Evolutionary conservation across 2,113 vertebrate genomes (phyloP).

Genomic region (Microcebus jonahi): DNA sequence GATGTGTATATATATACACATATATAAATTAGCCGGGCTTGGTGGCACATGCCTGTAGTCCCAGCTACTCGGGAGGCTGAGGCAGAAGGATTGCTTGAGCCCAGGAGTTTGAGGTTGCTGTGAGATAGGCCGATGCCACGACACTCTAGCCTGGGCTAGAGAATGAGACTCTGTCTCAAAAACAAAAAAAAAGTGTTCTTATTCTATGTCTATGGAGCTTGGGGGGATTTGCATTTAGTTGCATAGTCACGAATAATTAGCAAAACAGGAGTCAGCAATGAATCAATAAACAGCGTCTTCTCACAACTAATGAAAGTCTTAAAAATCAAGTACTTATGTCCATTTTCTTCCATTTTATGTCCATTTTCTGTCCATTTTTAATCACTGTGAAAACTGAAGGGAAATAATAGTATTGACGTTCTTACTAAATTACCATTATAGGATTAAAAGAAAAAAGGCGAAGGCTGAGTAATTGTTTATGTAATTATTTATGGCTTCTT

Average conservation of each 20-base stretch:
- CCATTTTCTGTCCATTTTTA: conserved; percentile 54
- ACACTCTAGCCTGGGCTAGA: too few relatives aligned
- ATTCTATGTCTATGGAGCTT: background rate
- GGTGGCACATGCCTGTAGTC: too few relatives aligned
- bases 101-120: too few relatives aligned
- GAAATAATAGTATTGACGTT: conserved; percentile 34
- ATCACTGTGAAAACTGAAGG: conserved; percentile 45
- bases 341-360: conserved; percentile 1
- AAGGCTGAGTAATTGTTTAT: conserved; percentile 75
- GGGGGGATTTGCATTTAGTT: background rate
- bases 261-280: background rate
- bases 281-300: background rate
- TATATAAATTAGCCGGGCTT: too few relatives aligned
- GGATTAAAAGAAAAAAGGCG: conserved; percentile 68
- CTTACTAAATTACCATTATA: conserved; percentile 62
- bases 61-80: too few relatives aligned
- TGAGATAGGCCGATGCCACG: too few relatives aligned
- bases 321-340: conserved; percentile 18
- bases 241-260: background rate
- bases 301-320: conserved; percentile 15
- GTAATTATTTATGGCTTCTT: conserved; percentile 79
- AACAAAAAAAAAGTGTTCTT: background rate
- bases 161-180: too few relatives aligned
- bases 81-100: too few relatives aligned
- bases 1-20: rapidly evolving